phyloP scores from a whole-genome alignment of 2,113 vertebrate species.

The Pao palembangensis region DNA sequence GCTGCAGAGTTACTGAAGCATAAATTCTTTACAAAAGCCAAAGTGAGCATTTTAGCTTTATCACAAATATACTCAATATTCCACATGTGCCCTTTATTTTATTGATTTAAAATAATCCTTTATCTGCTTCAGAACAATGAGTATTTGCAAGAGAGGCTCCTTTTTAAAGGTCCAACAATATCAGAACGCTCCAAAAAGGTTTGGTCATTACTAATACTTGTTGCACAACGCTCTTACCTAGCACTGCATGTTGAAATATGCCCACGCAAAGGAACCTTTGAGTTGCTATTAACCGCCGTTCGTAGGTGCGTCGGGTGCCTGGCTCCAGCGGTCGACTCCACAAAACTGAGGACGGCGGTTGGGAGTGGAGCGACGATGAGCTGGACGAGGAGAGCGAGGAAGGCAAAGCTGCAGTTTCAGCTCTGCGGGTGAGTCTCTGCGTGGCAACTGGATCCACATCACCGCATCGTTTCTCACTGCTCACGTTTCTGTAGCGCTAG shows the following conservation, averaged over 20 bases:
- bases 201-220: not conserved
- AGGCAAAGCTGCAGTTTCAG: slow-evolving; percentile 70
- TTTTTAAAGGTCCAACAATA: slow-evolving; percentile 72
- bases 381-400: slow-evolving; percentile 76
- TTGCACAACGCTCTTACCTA: too few species aligned
- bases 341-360: slow-evolving; percentile 75
- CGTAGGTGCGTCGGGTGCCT: slow-evolving; percentile 71
- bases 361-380: slow-evolving; percentile 78
- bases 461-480: not conserved
- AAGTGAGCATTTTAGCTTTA: slow-evolving; percentile 73
- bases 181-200: slow-evolving; percentile 74
- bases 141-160: slow-evolving; percentile 68
- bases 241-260: not conserved
- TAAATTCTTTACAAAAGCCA: slow-evolving; percentile 98
- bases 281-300: not conserved
- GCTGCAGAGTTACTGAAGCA: slow-evolving; percentile 92
- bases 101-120: not conserved
- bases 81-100: not conserved
- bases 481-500: not conserved
- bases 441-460: not conserved
- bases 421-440: slow-evolving; percentile 65
- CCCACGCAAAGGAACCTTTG: not conserved
- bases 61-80: not conserved
- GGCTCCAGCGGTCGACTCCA: slow-evolving; percentile 75
- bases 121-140: slow-evolving; percentile 65